Evolutionary conservation across 1,140 invertebrate genomes (phyloP), one percentile per base, ranked within the genome.

Genomic region (Apis laboriosa): DNA sequence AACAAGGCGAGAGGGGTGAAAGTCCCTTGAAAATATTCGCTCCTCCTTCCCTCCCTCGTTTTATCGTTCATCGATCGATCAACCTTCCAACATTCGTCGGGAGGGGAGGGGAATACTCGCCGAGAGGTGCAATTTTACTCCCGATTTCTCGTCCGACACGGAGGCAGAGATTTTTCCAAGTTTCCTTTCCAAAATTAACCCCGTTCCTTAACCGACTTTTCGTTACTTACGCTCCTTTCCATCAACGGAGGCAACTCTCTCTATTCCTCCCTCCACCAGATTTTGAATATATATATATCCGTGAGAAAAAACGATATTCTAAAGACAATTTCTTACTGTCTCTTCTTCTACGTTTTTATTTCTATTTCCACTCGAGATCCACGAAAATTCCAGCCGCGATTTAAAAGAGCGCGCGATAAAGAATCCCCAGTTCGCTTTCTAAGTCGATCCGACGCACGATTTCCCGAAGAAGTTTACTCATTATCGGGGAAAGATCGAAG

Each of bases 401-500:
- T 53, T 12, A 9, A 61, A n/a, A n/a, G 13, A 61, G 24, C 34
- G 19, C 21, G 13, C 8, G 24, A 43, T 21, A 11, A 17, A 7
- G 12, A n/a, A 34, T 34, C 2, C 3, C 24, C 24, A 28, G 28
- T 2, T 2, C 9, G 7, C 17, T 58, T 15, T 9, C 28, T 28
- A 63, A 55, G 49, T 53, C n/a, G n/a, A 53, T 24, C 58, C 8
- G 21, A n/a, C 61, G 58, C 70, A 72, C 53, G 43, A 53, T 63
- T 55, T 61, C 66, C 28, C 51, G 56, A 87, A 79, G 71, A 80
- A 83, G 76, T 73, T 72, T 55, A 76, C 80, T 70, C 77, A 60
- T 87, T 75, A 43, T 66, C 43, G 56, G 21, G 13, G 17, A 43
- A n/a, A 56, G 73, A 86, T 84, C 74, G 58, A 79, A 64, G 34